Evolutionary conservation across 2,888 invertebrate species (phyloP), one percentile per base, ranked within the genome.

Genomic region (Malthinus seriepunctatus): DNA sequence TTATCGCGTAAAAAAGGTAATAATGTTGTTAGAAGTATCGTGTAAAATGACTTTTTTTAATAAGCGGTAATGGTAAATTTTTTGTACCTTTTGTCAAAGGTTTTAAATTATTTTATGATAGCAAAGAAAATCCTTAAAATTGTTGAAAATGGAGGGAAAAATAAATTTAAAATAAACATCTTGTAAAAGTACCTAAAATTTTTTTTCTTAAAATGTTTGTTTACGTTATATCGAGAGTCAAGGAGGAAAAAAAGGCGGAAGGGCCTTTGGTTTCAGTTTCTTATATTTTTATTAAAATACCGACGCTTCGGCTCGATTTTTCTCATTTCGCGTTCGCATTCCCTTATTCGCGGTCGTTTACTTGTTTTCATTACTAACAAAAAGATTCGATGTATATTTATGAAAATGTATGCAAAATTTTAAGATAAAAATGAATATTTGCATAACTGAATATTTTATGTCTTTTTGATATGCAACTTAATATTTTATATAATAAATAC

Each of bases 401-500:
- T 63, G 63, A 63, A 63, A 63, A 63, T 63, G 45, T 46, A 61
- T 63, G 63, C 51, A 63, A 63, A 63, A 61, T 53, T 48, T 35
- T 39, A 12, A 44, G 50, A 48, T 50, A 58, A 63, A 63, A 56
- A 57, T 58, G 61, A 48, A 46, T 57, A 63, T 63, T 60, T 63
- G 51, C 63, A 61, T 61, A 61, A 61, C 52, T 61, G 63, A 63
- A 63, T 63, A 63, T 61, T 63, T 63, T 58, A 58, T 39, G 50
- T 52, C 57, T 34, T 56, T 60, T 50, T 47, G 45, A 60, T 51
- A 53, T 47, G 51, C 47, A 56, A 50, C 37, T 33, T 39, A 37
- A 56, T 56, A 56, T 56, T 51, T 56, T 56, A 51, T 39, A 42
- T n/a, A 42, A 42, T 42, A 32, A 32, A 32, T 46, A 46, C 39